Conservation (phyloP, 2,113 vertebrate genomes). For the Aegithalos caudatus region DNA sequence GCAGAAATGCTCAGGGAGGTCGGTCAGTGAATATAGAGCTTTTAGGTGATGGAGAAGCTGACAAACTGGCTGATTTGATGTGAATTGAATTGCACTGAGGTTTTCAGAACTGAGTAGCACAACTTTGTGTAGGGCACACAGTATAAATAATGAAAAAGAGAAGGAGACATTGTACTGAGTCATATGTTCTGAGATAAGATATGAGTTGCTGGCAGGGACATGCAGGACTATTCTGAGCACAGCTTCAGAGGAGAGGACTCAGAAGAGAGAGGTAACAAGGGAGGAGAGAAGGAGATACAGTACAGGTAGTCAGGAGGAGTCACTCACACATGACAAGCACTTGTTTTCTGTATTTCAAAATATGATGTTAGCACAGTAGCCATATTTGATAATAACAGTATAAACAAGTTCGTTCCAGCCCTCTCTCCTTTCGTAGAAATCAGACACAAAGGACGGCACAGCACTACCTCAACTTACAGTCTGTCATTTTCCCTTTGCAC, state of each 20-base stretch:
- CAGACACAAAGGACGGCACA: not conserved
- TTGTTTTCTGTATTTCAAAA: not conserved
- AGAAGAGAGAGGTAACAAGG: not conserved
- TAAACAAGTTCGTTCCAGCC: not conserved
- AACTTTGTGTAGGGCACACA: not conserved
- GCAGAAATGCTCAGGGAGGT: not conserved
- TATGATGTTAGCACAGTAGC: not conserved
- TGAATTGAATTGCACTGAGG: not conserved
- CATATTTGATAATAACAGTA: not conserved
- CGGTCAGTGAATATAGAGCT: not conserved
- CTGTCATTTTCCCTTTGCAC: not conserved
- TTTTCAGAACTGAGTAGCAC: not conserved
- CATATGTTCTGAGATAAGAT: conserved; percentile 12
- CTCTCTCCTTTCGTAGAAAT: not conserved
- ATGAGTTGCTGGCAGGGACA: not conserved
- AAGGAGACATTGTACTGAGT: not conserved
- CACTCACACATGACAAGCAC: not conserved
- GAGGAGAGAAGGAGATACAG: not conserved
- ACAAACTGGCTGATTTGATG: conserved; percentile 33
- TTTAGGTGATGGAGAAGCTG: conserved; percentile 23
- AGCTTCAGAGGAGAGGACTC: not conserved
- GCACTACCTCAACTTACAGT: not conserved
- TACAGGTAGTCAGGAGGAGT: not conserved
- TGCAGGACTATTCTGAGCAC: not conserved
- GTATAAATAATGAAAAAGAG: conserved; percentile 42